Conservation (phyloP, 2,113 vertebrate genomes). For the Limanda limanda region DNA sequence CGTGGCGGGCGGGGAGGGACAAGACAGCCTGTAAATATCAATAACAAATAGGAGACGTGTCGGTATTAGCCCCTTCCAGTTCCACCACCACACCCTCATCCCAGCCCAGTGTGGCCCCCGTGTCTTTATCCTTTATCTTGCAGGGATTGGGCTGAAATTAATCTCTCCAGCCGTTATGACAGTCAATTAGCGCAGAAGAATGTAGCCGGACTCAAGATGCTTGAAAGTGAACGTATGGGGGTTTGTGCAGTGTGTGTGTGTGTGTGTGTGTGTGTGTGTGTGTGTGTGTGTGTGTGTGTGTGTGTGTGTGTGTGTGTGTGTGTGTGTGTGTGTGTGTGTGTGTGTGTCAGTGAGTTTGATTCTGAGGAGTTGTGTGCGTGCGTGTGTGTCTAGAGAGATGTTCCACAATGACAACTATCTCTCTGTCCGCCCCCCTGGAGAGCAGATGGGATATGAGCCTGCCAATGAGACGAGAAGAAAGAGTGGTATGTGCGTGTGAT, state of each 20-base stretch:
- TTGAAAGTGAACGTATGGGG: slow-evolving; percentile 58
- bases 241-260: slow-evolving; percentile 35
- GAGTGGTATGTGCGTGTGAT: slow-evolving; percentile 45
- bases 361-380: slow-evolving; percentile 40
- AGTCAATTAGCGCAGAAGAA: slow-evolving; percentile 86
- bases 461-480: slow-evolving; percentile 77
- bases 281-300: slow-evolving; percentile 30
- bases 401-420: slow-evolving; percentile 78
- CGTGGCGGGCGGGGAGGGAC: slow-evolving; percentile 40
- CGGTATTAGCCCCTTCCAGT: slow-evolving; percentile 50
- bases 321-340: slow-evolving; percentile 29
- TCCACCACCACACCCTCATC: slow-evolving; percentile 21
- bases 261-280: slow-evolving; percentile 41
- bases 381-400: slow-evolving; percentile 60
- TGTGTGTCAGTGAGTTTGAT: slow-evolving; percentile 9
- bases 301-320: slow-evolving; percentile 38
- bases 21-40: slow-evolving; percentile 84
- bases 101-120: slow-evolving; percentile 23
- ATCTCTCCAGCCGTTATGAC: slow-evolving; percentile 81
- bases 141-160: slow-evolving; percentile 78
- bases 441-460: slow-evolving; percentile 79
- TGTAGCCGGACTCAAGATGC: slow-evolving; percentile 61
- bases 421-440: slow-evolving; percentile 77
- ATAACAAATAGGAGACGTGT: slow-evolving; percentile 82
- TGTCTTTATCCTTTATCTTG: slow-evolving; percentile 70